Evolutionary conservation across 2,888 invertebrate genomes (phyloP).

Genomic region (Mesorhabditis spiculigera): DNA sequence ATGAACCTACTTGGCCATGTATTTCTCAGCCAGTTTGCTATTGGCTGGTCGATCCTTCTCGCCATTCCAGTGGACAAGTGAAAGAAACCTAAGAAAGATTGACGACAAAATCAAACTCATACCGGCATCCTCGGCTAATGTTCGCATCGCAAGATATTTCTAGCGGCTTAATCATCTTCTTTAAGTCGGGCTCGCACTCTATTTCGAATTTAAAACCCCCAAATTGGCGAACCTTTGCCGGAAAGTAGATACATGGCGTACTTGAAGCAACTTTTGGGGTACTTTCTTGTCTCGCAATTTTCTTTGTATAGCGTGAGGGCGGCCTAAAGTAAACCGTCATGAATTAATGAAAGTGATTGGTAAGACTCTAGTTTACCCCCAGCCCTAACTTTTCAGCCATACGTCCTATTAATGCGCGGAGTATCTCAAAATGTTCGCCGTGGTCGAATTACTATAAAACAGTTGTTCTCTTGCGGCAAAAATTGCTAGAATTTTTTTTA

Average conservation of each 20-base stretch:
- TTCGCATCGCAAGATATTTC: conserved; percentile 45
- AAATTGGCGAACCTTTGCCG: conserved; percentile 62
- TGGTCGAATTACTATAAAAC: too few relatives aligned
- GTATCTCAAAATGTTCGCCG: too few relatives aligned
- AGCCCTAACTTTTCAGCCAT: too few relatives aligned
- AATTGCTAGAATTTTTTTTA: too few relatives aligned
- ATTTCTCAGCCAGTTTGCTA: conserved; percentile 42
- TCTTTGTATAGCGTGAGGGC: conserved; percentile 32
- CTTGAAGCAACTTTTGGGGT: conserved; percentile 82
- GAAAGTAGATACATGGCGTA: conserved; percentile 69
- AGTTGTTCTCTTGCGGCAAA: too few relatives aligned
- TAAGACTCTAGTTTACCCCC: too few relatives aligned
- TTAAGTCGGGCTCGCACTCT: conserved; percentile 39
- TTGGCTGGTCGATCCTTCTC: conserved; percentile 44
- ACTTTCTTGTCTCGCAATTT: conserved; percentile 72
- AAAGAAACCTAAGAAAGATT: conserved; percentile 29
- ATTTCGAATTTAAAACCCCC: conserved; percentile 7
- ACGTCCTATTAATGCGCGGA: too few relatives aligned
- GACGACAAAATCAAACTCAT: neutral
- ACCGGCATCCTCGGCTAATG: conserved; percentile 38
- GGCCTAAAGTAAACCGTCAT: conserved; percentile 11
- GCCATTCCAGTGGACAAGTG: conserved; percentile 50
- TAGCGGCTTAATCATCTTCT: conserved; percentile 44
- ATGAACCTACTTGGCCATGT: conserved; percentile 42
- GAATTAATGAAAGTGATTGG: neutral